Base-by-base conservation (phyloP, 2,113 vertebrate genomes). In the Cochlearius cochlearius region DNA sequence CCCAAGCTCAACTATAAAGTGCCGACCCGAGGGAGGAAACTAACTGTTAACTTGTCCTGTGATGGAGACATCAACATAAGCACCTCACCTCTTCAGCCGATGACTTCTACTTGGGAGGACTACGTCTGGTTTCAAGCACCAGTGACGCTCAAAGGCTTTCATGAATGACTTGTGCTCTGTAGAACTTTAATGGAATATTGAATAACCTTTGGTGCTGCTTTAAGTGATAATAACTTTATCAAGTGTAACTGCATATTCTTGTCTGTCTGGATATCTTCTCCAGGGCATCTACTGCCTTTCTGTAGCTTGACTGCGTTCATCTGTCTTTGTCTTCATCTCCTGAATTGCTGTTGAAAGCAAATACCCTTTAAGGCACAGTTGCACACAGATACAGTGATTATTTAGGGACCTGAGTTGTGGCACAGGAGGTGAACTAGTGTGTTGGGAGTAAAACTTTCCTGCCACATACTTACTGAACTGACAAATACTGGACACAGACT, bases 101-200 rank as follows among this genome's bases (percentile, higher is more conserved):
- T 18, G 1, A 9, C 83, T 4, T 36, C 90, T 4, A 21, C 74
- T 23, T 98, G 98, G 96, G 98, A 99, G 59, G 98, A 99, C 90
- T 99, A 99, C 14, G 88, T 99, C 63, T 99, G 99, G 99, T 99
- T 99, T 96, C 99, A 99, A 97, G 99, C 99, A 41, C 99, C 99
- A 1, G 96, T 99, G 95, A 98, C 98, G 5, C 98, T 99, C 55
- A 99, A 98, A 94, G 99, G 99, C 59, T 98, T 99, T 90, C 98
- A 94, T 85, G 98, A 98, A 69, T 98, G 95, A 98, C 3, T 20
- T 62, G 36, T 29, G 49, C 32, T 86, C 59, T 3, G 0, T 32
- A 69, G 55, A 79, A 59, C 3, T 76, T 36, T 36, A 52, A 26
- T n/a, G 38, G 39, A 67, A 45, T 82, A n/a, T 34, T 72, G 43